Conservation (phyloP, 1,140 invertebrate species). For the Zaprionus davidi region DNA sequence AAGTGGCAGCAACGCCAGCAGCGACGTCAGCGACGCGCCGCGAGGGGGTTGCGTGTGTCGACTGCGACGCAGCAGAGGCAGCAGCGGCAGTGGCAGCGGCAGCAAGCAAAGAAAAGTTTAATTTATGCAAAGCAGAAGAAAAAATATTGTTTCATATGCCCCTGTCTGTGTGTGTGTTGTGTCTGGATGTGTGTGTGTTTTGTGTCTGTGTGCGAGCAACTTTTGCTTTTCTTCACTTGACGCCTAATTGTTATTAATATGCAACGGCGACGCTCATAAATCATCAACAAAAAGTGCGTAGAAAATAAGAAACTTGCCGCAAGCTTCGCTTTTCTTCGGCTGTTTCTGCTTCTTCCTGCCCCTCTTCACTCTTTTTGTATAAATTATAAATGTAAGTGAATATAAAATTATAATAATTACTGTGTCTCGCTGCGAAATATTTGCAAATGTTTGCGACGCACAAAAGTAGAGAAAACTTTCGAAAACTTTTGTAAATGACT, state of each 20-base stretch:
- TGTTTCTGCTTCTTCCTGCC: neutral
- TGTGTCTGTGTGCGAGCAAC: constrained; percentile 39
- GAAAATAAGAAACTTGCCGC: constrained; percentile 41
- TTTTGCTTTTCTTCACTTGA: constrained; percentile 68
- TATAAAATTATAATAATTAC: constrained; percentile 33
- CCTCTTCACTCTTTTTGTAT: constrained; percentile 53
- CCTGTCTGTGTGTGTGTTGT: constrained; percentile 10
- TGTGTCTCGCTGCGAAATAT: constrained; percentile 46
- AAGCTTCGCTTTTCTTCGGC: constrained; percentile 25
- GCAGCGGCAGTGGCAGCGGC: constrained; percentile 17
- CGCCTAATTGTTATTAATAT: constrained; percentile 72
- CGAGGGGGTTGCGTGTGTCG: constrained; percentile 67
- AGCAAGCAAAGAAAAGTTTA: constrained; percentile 55
- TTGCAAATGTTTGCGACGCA: constrained; percentile 66
- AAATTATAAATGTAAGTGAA: constrained; percentile 64
- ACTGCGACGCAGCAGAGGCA: constrained; percentile 9
- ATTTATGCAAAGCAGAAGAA: constrained; percentile 71
- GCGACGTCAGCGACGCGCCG: constrained; percentile 19
- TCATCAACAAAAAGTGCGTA: constrained; percentile 71
- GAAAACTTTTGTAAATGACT: constrained; percentile 33
- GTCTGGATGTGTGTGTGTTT: constrained; percentile 9
- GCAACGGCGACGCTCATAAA: constrained; percentile 69
- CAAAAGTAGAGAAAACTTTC: constrained; percentile 43
- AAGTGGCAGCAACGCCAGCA: constrained; percentile 68
- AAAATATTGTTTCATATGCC: constrained; percentile 43